Evolutionary conservation across 2,113 vertebrate genomes (phyloP).

Genomic region (Microcebus griseorufus): DNA sequence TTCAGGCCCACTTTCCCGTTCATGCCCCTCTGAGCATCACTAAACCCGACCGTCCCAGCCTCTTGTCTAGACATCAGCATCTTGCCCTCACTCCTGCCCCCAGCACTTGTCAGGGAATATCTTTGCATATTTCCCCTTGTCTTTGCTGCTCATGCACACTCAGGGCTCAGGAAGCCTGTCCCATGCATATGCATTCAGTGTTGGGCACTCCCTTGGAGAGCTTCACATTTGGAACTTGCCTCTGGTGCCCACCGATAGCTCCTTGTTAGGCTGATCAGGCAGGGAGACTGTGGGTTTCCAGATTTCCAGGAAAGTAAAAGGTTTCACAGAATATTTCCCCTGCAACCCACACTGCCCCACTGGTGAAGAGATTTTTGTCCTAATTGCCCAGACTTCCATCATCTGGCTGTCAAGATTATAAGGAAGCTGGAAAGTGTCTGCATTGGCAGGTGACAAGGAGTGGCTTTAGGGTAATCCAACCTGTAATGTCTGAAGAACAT

Average conservation of each 20-base stretch:
- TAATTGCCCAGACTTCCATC: not conserved
- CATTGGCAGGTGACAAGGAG: not conserved
- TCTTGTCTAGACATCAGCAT: too few relatives aligned
- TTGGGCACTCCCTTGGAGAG: accelerated
- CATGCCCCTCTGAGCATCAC: not conserved
- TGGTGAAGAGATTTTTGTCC: not conserved
- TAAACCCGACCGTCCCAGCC: too few relatives aligned
- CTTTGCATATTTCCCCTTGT: not conserved
- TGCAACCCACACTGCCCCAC: not conserved
- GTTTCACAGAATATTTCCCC: not conserved
- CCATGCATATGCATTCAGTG: too few relatives aligned
- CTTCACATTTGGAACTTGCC: too few relatives aligned
- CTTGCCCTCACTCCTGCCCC: too few relatives aligned
- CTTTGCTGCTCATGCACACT: not conserved
- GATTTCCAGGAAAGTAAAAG: not conserved
- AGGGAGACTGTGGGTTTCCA: not conserved
- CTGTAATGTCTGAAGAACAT: not conserved
- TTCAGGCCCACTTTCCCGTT: not conserved
- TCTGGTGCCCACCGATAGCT: not conserved
- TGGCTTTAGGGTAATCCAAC: not conserved
- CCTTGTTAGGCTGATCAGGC: not conserved
- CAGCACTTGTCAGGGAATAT: too few relatives aligned
- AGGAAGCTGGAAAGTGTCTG: not conserved
- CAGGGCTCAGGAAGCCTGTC: not conserved
- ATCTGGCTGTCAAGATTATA: not conserved